These are phyloP conservation scores for Drosophila mettleri DNA, from an alignment of 2,888 invertebrate genomes.

Conservation along the genomic window DNA sequence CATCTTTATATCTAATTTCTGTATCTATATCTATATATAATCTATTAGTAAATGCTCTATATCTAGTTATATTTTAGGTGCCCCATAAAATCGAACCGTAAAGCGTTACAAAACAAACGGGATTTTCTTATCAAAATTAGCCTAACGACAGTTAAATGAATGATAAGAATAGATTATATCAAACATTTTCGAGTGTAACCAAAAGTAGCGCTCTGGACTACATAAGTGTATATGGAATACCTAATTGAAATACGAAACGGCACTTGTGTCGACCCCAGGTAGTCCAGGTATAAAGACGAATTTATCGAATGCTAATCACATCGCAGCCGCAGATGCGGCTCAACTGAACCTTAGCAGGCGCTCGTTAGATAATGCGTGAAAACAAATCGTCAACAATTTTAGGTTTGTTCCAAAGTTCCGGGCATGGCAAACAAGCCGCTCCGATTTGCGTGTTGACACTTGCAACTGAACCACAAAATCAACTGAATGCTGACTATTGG, in stretches of 20 bases:
- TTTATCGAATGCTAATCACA: slow-evolving; percentile 36
- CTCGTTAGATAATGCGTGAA: neutral
- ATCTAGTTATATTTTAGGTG: neutral
- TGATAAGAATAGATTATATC: slow-evolving; percentile 11
- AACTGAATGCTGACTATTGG: neutral
- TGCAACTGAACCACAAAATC: slow-evolving; percentile 6
- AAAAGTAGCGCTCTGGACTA: neutral
- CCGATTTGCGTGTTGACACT: slow-evolving; percentile 8
- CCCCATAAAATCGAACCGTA: neutral
- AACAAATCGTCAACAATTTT: slow-evolving; percentile 2
- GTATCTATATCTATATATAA: too few relatives aligned
- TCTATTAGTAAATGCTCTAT: neutral
- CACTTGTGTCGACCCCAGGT: neutral
- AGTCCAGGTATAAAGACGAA: neutral
- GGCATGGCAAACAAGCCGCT: slow-evolving; percentile 19
- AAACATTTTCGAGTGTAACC: neutral
- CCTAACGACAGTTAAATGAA: neutral
- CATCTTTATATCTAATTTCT: neutral
- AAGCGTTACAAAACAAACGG: neutral
- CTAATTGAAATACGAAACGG: slow-evolving; percentile 12
- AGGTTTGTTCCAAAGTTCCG: slow-evolving; percentile 13
- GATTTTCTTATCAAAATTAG: neutral
- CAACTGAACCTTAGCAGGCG: neutral
- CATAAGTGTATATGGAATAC: neutral
- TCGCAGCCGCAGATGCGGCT: neutral